phyloP scores from a whole-genome alignment of 2,113 vertebrate species.

The Ophiodon elongatus region DNA sequence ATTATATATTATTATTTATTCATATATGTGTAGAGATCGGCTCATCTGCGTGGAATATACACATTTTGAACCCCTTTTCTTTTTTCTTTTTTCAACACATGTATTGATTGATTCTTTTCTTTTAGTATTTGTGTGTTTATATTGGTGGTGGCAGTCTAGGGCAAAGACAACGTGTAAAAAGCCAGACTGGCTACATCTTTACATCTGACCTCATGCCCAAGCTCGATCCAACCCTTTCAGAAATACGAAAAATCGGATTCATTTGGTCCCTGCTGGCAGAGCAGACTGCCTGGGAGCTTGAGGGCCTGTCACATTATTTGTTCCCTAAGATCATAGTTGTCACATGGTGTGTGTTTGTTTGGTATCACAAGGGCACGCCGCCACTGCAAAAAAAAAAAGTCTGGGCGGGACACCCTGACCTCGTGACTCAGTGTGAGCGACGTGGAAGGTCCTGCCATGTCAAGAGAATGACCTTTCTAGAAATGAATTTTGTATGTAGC shows the following conservation, averaged over 20 bases:
- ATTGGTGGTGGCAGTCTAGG: neutral
- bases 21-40: conserved; percentile 65
- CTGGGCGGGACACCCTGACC: conserved; percentile 54
- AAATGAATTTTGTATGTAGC: conserved; percentile 39
- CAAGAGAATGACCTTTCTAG: conserved; percentile 57
- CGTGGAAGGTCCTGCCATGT: conserved; percentile 51
- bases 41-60: conserved; percentile 64
- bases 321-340: conserved; percentile 70
- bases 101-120: conserved; percentile 32
- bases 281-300: conserved; percentile 55
- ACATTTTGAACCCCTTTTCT: conserved; percentile 38
- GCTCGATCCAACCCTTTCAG: conserved; percentile 46
- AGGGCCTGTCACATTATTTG: conserved; percentile 73
- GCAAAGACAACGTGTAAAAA: conserved; percentile 12
- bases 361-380: conserved; percentile 55
- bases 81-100: neutral
- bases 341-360: conserved; percentile 58
- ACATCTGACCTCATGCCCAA: conserved; percentile 49
- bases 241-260: conserved; percentile 62
- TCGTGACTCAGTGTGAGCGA: conserved; percentile 46
- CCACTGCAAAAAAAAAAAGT: conserved; percentile 30
- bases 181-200: conserved; percentile 35
- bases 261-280: conserved; percentile 57
- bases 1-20: conserved; percentile 77
- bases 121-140: neutral